Conservation (phyloP, 2,888 invertebrate genomes). For the Desoria tigrina region DNA sequence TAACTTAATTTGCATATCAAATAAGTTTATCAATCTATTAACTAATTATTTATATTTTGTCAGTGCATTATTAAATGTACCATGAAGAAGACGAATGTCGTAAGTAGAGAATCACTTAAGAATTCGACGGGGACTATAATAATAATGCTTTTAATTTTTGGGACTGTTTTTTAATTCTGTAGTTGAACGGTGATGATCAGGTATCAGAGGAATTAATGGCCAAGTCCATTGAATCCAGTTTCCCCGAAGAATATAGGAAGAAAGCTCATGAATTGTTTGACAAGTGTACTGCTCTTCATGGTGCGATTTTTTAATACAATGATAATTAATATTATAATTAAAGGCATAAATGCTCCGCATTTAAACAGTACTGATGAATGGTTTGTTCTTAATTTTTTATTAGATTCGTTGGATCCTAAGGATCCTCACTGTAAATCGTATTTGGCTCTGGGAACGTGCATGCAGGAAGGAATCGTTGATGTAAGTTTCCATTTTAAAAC, state of each 20-base stretch:
- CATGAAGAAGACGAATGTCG: conserved; percentile 40
- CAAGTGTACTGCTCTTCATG: conserved; percentile 23
- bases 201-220: conserved; percentile 31
- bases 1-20: not conserved
- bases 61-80: conserved; percentile 51
- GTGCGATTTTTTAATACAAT: too few species aligned
- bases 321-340: not conserved
- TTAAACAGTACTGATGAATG: too few species aligned
- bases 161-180: conserved; percentile 5
- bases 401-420: conserved; percentile 31
- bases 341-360: not conserved
- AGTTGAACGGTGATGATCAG: conserved; percentile 34
- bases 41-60: too few species aligned
- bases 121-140: too few species aligned
- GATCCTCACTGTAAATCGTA: conserved; percentile 41
- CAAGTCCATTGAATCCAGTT: conserved; percentile 26
- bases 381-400: too few species aligned
- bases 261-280: conserved; percentile 29
- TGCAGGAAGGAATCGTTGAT: conserved; percentile 36
- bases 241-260: conserved; percentile 26
- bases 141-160: too few species aligned
- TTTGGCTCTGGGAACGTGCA: conserved; percentile 37
- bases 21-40: not conserved
- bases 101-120: too few species aligned
- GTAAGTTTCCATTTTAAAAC: too few species aligned